Evolutionary conservation across 2,888 invertebrate species (phyloP), one percentile per base, ranked within the genome.

Genomic region (Oasisia sp.): DNA sequence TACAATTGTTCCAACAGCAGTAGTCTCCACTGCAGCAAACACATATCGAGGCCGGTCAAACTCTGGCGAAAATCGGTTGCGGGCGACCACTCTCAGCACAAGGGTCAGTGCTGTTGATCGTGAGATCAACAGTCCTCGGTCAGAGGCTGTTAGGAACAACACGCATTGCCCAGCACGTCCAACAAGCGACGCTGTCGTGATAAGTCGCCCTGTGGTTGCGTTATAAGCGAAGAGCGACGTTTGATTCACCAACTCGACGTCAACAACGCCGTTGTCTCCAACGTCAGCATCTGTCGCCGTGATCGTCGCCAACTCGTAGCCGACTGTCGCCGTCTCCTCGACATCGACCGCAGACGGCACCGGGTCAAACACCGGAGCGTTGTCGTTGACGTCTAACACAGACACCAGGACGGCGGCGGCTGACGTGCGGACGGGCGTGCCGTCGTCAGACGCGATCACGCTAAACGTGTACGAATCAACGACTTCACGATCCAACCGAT

Each of bases 341-440:
- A 93, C 32, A 32, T 32, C 32, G 3, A 92, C 32, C 19, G 27
- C 19, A 45, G 89, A 27, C 32, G 90, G 89, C 12, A 92, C 38
- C 27, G 50, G 44, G 19, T 50, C 89, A 56, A 93, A 91, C 32
- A 45, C 44, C 14, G 93, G 93, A 32, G 92, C 91, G 58, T 93
- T 93, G 91, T 93, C 93, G 50, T 93, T 93, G 19, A 92, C 91
- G 90, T 93, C 93, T 0, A 44, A 32, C 32, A 93, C 89, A 11
- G 56, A 58, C 19, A 93, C 38, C 38, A 89, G n/a, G 9, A 93
- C 89, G 32, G 92, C 90, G 9, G 92, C 89, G 27, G 91, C 92
- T 32, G 92, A 91, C 5, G 93, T 92, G 44, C 89, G 38, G 44
- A 74, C 32, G 9, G 91, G 92, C 3, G 91, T 91, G 32, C 93